A percentile compares a stretch with the other conserved stretches of the same genome.
Conservation (phyloP, 2,113 vertebrate genomes). For the Manacus vitellinus region DNA sequence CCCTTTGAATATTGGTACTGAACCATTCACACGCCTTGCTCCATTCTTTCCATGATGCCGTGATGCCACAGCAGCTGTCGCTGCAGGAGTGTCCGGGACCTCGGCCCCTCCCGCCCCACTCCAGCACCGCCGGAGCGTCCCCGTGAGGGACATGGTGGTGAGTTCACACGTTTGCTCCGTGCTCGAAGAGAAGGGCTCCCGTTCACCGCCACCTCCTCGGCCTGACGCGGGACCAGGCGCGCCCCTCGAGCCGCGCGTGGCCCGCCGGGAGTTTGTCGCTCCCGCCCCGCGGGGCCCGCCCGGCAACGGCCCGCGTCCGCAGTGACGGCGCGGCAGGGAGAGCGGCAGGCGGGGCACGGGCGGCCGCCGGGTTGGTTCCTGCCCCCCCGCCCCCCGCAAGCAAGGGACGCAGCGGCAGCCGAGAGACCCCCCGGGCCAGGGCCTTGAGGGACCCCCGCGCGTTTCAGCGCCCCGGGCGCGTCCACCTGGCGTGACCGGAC, state of each 20-base stretch:
- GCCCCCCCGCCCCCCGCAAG: not conserved
- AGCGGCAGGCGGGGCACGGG: not conserved
- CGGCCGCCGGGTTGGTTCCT: not conserved
- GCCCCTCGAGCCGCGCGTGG: not conserved
- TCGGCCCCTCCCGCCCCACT: rapidly evolving
- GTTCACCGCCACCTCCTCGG: not conserved
- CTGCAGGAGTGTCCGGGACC: rapidly evolving
- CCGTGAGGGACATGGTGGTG: rapidly evolving
- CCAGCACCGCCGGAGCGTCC: not conserved
- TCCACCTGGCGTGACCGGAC: not conserved
- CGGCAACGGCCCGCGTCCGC: slow-evolving; percentile 8
- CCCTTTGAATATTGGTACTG: rapidly evolving
- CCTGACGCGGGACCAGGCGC: too few relatives aligned
- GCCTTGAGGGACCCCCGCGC: not conserved
- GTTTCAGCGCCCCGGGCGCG: not conserved
- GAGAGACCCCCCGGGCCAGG: not conserved
- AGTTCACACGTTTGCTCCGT: rapidly evolving
- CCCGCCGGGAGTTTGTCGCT: not conserved
- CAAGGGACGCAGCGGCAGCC: not conserved
- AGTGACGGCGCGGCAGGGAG: not conserved
- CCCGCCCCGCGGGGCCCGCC: not conserved
- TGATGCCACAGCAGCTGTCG: not conserved
- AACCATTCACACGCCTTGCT: not conserved
- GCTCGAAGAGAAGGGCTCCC: not conserved
- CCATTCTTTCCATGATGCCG: rapidly evolving